A percentile compares a stretch with the other conserved stretches of the same genome.
Conservation (phyloP, 2,113 vertebrate species). For the Bucco capensis region DNA sequence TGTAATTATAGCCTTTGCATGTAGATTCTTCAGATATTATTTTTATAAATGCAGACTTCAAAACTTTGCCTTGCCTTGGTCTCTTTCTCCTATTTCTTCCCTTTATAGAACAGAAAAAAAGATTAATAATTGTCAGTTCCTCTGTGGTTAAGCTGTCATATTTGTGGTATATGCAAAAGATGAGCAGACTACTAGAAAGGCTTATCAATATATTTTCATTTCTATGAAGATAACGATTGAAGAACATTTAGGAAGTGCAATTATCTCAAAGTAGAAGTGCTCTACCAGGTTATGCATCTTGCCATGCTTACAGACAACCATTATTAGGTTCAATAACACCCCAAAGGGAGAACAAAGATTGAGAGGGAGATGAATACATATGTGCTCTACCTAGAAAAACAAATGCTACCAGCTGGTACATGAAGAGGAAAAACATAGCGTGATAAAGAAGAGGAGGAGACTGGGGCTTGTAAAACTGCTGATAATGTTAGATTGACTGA, state of each 20-base stretch:
- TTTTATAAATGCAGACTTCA: background rate
- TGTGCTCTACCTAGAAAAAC: slow-evolving; percentile 27
- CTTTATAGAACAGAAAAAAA: background rate
- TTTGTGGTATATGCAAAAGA: background rate
- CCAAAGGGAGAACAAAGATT: slow-evolving; percentile 1
- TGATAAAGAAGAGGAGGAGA: slow-evolving; percentile 11
- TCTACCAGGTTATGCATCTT: background rate
- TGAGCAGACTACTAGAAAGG: background rate
- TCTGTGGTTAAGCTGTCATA: background rate
- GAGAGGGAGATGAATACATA: slow-evolving; percentile 36
- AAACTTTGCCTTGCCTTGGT: background rate
- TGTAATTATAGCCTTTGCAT: slow-evolving; percentile 13
- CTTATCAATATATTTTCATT: background rate
- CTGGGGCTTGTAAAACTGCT: slow-evolving; percentile 12
- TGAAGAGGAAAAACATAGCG: slow-evolving; percentile 18
- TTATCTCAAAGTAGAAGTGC: slow-evolving; percentile 15
- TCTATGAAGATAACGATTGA: background rate
- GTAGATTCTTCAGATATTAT: background rate
- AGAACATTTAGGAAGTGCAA: slow-evolving; percentile 24
- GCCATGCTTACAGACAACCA: background rate
- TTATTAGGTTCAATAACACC: slow-evolving; percentile 25
- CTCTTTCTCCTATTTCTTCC: background rate
- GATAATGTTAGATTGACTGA: background rate
- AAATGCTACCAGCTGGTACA: slow-evolving; percentile 11
- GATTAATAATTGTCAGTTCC: background rate